Conservation (phyloP, 2,113 vertebrate genomes). For the Eurystomus gularis region DNA sequence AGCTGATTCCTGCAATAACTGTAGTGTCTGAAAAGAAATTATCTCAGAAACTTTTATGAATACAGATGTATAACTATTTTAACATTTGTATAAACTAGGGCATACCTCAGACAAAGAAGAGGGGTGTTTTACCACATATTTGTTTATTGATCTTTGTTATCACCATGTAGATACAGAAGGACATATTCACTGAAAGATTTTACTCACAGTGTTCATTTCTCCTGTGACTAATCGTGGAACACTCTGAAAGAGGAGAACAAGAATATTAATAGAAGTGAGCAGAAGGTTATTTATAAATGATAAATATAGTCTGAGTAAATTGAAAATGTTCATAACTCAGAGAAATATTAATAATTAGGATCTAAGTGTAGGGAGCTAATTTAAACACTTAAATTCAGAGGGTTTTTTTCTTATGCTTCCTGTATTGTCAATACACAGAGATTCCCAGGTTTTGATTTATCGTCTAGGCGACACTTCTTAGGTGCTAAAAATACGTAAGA, state of each 20-base stretch:
- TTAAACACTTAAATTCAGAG: background rate
- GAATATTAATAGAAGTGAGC: background rate
- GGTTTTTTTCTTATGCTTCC: background rate
- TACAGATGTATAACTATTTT: background rate
- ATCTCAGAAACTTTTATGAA: background rate
- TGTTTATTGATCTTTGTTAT: background rate
- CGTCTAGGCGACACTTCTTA: background rate
- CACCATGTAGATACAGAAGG: background rate
- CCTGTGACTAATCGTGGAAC: background rate
- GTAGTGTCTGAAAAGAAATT: background rate
- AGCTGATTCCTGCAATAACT: background rate
- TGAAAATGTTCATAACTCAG: background rate
- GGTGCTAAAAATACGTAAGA: background rate
- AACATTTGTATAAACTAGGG: background rate
- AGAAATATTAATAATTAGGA: background rate
- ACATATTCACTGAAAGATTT: background rate
- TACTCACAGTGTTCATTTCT: background rate
- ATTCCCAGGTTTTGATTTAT: background rate
- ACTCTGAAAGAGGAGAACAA: background rate
- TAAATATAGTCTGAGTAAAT: background rate
- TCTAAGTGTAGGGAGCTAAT: background rate
- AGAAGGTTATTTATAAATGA: background rate
- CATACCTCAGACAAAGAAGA: background rate
- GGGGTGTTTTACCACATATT: background rate
- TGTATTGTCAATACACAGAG: background rate